Evolutionary conservation across 1,140 invertebrate species (phyloP).

Genomic region (Leptinotarsa texana): DNA sequence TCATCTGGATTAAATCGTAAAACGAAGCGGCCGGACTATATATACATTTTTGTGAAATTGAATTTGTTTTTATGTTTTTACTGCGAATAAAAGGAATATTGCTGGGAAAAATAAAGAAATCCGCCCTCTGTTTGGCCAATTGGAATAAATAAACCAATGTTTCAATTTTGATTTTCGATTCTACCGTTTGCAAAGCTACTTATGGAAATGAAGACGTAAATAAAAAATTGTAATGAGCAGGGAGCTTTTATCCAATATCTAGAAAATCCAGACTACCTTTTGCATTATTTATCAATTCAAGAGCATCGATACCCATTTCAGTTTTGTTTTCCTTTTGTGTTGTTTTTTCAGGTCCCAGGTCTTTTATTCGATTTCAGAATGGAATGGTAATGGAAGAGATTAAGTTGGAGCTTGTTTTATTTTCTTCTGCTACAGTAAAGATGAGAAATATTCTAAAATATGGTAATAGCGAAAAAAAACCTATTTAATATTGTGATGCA

Average conservation of each 20-base stretch:
- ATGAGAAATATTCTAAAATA: too few relatives aligned
- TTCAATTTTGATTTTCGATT: constrained; percentile 17
- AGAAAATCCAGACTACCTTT: constrained; percentile 18
- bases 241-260: constrained; percentile 12
- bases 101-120: background rate
- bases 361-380: background rate
- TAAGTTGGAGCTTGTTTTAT: background rate
- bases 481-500: too few relatives aligned
- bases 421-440: too few relatives aligned
- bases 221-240: constrained; percentile 29
- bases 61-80: constrained; percentile 19
- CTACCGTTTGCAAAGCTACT: constrained; percentile 21
- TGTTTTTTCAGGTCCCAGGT: background rate
- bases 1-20: constrained; percentile 24
- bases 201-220: constrained; percentile 24
- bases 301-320: constrained; percentile 9
- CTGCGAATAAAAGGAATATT: background rate
- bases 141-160: background rate
- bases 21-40: background rate
- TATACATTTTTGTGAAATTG: constrained; percentile 7
- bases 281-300: constrained; percentile 18
- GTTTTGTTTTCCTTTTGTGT: background rate
- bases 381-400: background rate
- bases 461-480: too few relatives aligned
- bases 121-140: constrained; percentile 1